Percentiles rank a stretch among this genome's conserved stretches.
Conservation (phyloP, 2,113 vertebrate genomes). For the Sigmodon hispidus region DNA sequence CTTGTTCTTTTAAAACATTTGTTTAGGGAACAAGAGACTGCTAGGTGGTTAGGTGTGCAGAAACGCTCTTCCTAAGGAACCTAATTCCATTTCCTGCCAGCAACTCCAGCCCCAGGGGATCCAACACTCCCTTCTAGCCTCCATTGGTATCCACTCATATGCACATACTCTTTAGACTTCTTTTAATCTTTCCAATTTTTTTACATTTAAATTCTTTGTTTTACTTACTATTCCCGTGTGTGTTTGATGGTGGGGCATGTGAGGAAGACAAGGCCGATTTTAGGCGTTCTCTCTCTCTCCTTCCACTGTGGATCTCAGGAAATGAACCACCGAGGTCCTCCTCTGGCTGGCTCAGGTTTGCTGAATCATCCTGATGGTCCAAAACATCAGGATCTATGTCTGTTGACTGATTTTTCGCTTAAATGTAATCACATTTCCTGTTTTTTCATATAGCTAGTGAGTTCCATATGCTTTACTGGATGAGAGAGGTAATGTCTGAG, state of each 20-base stretch:
- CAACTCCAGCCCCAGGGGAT: neutral
- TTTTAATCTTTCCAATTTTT: neutral
- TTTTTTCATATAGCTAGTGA: neutral
- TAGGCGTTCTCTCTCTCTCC: neutral
- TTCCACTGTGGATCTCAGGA: neutral
- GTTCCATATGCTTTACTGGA: neutral
- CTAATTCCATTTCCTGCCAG: neutral
- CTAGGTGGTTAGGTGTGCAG: neutral
- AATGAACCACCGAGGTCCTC: neutral
- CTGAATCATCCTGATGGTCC: neutral
- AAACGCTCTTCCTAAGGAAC: neutral
- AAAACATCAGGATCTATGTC: neutral
- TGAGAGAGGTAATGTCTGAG: neutral
- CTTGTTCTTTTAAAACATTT: neutral
- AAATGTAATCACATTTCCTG: neutral
- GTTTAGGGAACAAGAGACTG: neutral
- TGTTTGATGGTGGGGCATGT: neutral
- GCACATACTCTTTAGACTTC: neutral
- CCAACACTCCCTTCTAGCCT: no score
- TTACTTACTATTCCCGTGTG: neutral
- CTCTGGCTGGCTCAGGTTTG: neutral
- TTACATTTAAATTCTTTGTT: neutral
- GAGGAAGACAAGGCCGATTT: neutral
- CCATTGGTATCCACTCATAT: neutral
- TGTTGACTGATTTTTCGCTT: conserved; percentile 40